Evolutionary conservation across 1,140 invertebrate species (phyloP).

Genomic region (Pissodes strobi): DNA sequence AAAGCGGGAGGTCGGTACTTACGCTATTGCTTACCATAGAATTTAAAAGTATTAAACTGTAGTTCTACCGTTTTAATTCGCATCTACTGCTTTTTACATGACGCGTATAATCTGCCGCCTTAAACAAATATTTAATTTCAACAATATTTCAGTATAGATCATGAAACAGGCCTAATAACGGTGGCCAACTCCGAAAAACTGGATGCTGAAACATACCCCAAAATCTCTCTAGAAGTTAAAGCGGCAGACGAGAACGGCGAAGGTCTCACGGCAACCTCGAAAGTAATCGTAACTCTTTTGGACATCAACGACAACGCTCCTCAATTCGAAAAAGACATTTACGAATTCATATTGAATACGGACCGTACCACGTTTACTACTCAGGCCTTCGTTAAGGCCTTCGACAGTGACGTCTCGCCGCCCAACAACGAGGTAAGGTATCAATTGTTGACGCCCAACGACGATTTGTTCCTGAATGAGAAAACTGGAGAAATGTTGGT

Average conservation of each 20-base stretch:
- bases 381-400: slow-evolving; percentile 74
- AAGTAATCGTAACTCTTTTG: slow-evolving; percentile 73
- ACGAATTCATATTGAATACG: slow-evolving; percentile 79
- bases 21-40: no score
- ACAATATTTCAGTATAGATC: slow-evolving; percentile 78
- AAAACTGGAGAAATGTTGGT: slow-evolving; percentile 69
- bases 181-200: slow-evolving; percentile 73
- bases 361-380: slow-evolving; percentile 75
- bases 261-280: slow-evolving; percentile 73
- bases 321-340: slow-evolving; percentile 76
- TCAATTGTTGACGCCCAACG: slow-evolving; percentile 66
- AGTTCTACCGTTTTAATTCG: no score
- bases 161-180: slow-evolving; percentile 77
- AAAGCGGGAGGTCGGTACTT: no score
- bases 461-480: slow-evolving; percentile 65
- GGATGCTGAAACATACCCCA: slow-evolving; percentile 79
- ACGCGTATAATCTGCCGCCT: no score
- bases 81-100: no score
- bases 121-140: slow-evolving; percentile 2
- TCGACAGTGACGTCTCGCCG: slow-evolving; percentile 79
- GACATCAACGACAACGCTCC: slow-evolving; percentile 90
- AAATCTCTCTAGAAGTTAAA: slow-evolving; percentile 79
- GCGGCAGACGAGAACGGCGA: slow-evolving; percentile 83
- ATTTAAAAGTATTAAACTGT: no score
- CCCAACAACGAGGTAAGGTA: slow-evolving; percentile 82